These are phyloP conservation scores for Mycalesis mineus DNA, from an alignment of 2,888 invertebrate genomes.

Conservation along the genomic window DNA sequence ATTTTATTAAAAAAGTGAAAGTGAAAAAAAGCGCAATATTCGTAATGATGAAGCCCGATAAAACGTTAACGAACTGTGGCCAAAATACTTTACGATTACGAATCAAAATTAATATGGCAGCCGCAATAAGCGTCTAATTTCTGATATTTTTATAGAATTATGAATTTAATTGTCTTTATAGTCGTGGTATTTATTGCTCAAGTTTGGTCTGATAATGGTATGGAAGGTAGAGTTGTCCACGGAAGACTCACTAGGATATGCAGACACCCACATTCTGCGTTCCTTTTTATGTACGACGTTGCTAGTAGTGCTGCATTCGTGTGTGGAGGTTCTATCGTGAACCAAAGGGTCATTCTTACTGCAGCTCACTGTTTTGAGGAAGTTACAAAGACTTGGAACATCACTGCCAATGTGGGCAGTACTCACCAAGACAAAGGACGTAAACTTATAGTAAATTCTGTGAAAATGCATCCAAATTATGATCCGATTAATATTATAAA, in stretches of 20 bases:
- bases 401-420: slow-evolving; percentile 7
- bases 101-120: slow-evolving; percentile 9
- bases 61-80: slow-evolving; percentile 13
- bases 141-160: not conserved
- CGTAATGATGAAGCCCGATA: slow-evolving; percentile 2
- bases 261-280: slow-evolving; percentile 13
- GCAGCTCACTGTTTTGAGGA: slow-evolving; percentile 39
- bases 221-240: slow-evolving; percentile 8
- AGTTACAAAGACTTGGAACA: not conserved
- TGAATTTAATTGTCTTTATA: not conserved
- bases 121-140: not conserved
- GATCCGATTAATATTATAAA: not conserved
- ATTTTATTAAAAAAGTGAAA: not conserved
- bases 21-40: not conserved
- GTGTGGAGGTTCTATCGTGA: slow-evolving; percentile 45
- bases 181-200: not conserved
- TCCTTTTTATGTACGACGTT: not conserved
- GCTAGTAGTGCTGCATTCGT: slow-evolving; percentile 12
- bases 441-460: not conserved
- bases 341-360: slow-evolving; percentile 37
- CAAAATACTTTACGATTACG: not conserved
- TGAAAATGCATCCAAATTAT: slow-evolving; percentile 12
- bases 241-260: slow-evolving; percentile 6
- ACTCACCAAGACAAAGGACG: not conserved
- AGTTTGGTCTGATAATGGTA: not conserved